A percentile compares a stretch with the other conserved stretches of the same genome.
Conservation (phyloP, 1,140 invertebrate genomes). For the Cecropterus lyciades region DNA sequence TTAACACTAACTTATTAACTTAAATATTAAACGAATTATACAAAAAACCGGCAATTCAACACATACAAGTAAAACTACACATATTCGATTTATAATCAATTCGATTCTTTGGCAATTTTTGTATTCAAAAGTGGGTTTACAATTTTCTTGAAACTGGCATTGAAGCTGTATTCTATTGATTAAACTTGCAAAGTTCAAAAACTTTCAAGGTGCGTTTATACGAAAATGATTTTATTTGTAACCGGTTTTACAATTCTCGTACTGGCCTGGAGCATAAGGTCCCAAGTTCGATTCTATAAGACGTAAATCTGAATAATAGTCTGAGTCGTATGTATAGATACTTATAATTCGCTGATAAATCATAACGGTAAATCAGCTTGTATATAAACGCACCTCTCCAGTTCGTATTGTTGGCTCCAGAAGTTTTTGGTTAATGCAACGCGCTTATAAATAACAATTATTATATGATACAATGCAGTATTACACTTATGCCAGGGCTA, state of each 20-base stretch:
- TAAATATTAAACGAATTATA: slow-evolving; percentile 46
- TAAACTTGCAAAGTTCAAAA: slow-evolving; percentile 73
- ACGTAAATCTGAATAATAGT: too few species aligned
- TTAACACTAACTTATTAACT: slow-evolving; percentile 49
- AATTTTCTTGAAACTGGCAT: slow-evolving; percentile 74
- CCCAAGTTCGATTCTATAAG: too few species aligned
- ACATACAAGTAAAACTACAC: slow-evolving; percentile 37
- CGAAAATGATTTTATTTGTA: background rate
- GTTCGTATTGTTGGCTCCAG: slow-evolving; percentile 20
- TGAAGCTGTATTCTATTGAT: slow-evolving; percentile 73
- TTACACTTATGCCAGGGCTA: slow-evolving; percentile 30
- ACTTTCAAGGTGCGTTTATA: slow-evolving; percentile 48
- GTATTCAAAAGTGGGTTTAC: slow-evolving; percentile 83
- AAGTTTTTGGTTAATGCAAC: slow-evolving; percentile 35
- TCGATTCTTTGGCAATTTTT: slow-evolving; percentile 81
- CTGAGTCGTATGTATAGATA: too few species aligned
- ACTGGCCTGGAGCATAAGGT: too few species aligned
- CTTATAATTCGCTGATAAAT: too few species aligned
- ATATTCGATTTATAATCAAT: slow-evolving; percentile 60
- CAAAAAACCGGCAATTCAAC: slow-evolving; percentile 50
- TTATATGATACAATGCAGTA: slow-evolving; percentile 28
- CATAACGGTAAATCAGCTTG: background rate
- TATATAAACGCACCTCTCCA: slow-evolving; percentile 35
- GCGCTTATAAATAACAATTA: slow-evolving; percentile 27
- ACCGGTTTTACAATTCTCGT: too few species aligned